These are phyloP conservation scores for Eristalis intricaria DNA, from an alignment of 2,888 invertebrate genomes.

Conservation along the genomic window DNA sequence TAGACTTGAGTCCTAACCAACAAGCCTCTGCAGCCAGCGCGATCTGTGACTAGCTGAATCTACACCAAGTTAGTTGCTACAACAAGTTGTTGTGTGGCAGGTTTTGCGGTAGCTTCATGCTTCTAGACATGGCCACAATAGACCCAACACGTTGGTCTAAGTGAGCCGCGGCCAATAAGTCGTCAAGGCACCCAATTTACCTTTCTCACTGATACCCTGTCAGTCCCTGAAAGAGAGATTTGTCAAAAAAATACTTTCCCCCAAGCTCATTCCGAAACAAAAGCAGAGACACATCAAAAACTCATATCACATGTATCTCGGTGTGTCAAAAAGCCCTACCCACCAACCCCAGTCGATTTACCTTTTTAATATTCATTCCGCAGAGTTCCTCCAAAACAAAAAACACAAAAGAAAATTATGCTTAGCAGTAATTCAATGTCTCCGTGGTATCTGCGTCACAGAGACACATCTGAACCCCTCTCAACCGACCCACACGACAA, in stretches of 20 bases:
- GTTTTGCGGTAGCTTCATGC: no score
- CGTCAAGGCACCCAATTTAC: no score
- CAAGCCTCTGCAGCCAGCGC: no score
- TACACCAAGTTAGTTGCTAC: background rate
- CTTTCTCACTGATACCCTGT: background rate
- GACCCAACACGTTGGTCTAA: no score
- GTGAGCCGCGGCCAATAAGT: no score
- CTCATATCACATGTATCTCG: background rate
- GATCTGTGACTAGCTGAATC: background rate
- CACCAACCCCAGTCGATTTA: background rate
- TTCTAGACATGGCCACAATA: no score
- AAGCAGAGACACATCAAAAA: background rate
- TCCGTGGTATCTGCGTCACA: background rate
- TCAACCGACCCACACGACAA: background rate
- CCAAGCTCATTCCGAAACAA: background rate
- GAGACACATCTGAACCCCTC: background rate
- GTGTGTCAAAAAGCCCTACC: background rate
- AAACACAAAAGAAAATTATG: background rate
- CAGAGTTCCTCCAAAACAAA: background rate
- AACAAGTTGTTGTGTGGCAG: no score
- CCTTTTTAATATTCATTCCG: constrained; percentile 1
- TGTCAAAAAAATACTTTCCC: background rate
- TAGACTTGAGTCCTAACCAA: background rate
- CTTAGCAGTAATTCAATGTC: background rate
- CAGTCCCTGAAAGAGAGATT: background rate